These are phyloP conservation scores for Syngnathus floridae DNA, from an alignment of 2,113 vertebrate species.

Conservation along the genomic window DNA sequence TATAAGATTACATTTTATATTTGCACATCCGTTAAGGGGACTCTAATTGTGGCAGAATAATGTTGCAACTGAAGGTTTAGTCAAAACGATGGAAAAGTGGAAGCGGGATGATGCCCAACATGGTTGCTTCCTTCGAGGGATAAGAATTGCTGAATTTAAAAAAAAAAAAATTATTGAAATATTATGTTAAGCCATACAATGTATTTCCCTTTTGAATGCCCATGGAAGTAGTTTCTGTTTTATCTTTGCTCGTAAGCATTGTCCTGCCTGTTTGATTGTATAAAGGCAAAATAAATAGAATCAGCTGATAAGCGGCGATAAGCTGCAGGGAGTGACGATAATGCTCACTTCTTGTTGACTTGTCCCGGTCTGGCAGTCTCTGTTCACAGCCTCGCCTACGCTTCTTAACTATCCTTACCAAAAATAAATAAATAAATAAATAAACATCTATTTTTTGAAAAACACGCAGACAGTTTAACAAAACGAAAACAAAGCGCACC, in stretches of 20 bases:
- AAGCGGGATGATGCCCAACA: too few species aligned
- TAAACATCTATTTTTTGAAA: not conserved
- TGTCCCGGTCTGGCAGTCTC: not conserved
- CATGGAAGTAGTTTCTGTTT: not conserved
- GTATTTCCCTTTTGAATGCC: too few species aligned
- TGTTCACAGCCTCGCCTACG: not conserved
- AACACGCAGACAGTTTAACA: too few species aligned
- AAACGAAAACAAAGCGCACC: too few species aligned
- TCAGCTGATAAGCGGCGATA: not conserved
- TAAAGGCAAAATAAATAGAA: constrained; percentile 1
- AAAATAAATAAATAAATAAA: too few species aligned
- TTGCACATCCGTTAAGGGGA: not conserved
- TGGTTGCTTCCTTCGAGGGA: too few species aligned
- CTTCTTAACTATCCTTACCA: not conserved
- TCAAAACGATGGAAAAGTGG: too few species aligned
- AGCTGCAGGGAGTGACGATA: not conserved
- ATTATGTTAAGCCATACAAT: too few species aligned
- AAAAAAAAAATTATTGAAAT: too few species aligned
- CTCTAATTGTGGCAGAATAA: too few species aligned
- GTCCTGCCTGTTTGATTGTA: not conserved
- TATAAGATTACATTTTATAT: not conserved
- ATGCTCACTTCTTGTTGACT: not conserved
- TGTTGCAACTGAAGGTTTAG: too few species aligned
- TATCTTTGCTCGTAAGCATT: not conserved
- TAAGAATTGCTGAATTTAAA: too few species aligned